phyloP scores from a whole-genome alignment of 1,140 invertebrate genomes.

The Lasioglossum baleicum region DNA sequence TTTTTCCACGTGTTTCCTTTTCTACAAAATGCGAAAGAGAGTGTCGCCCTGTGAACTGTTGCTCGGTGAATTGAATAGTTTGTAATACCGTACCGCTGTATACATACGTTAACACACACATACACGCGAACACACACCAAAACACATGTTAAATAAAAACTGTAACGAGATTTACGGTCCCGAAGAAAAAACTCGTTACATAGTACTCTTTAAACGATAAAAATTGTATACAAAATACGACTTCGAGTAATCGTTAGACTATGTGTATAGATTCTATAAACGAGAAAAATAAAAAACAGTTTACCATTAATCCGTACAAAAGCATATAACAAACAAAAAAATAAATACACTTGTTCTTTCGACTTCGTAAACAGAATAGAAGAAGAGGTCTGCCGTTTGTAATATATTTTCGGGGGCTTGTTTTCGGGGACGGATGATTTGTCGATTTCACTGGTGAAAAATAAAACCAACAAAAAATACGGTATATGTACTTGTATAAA shows the following conservation, averaged over 20 bases:
- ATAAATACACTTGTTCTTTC: too few relatives aligned
- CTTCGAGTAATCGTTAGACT: constrained; percentile 55
- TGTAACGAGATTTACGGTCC: constrained; percentile 55
- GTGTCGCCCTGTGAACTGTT: constrained; percentile 67
- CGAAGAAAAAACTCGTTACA: constrained; percentile 24
- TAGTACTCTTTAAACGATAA: constrained; percentile 60
- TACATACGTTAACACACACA: constrained; percentile 62
- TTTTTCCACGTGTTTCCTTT: constrained; percentile 51
- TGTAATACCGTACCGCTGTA: constrained; percentile 63
- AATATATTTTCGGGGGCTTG: constrained; percentile 50
- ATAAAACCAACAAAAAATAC: not conserved
- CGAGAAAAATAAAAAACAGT: constrained; percentile 14
- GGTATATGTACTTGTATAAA: constrained; percentile 11
- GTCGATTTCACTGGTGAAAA: not conserved
- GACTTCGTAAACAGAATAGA: too few relatives aligned
- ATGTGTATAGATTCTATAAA: constrained; percentile 57
- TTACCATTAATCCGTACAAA: constrained; percentile 29
- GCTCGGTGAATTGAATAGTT: constrained; percentile 74
- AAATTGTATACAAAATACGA: constrained; percentile 63
- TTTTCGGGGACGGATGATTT: constrained; percentile 37
- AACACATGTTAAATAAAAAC: constrained; percentile 54
- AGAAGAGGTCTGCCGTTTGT: constrained; percentile 47
- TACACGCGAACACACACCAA: too few relatives aligned
- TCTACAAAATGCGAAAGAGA: not conserved
- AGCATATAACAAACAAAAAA: too few relatives aligned